Evolutionary conservation across 2,888 invertebrate species (phyloP).

Genomic region (Nemoura dubitans): DNA sequence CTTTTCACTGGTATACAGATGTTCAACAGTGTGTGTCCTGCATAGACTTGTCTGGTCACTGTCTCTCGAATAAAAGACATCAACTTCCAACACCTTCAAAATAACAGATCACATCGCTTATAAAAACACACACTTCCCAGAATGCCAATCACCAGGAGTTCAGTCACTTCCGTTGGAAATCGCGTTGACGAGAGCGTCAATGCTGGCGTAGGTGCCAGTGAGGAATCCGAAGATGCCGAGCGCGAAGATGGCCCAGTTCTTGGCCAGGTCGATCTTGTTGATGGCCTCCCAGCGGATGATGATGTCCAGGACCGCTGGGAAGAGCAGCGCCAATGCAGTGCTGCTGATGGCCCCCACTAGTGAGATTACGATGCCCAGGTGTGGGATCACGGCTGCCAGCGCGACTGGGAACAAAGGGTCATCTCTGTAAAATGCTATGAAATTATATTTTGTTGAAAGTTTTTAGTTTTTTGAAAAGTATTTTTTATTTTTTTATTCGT

Average conservation of each 20-base stretch:
- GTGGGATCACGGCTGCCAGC: constrained; percentile 86
- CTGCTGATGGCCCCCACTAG: constrained; percentile 91
- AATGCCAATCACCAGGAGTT: no score
- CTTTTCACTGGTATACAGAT: no score
- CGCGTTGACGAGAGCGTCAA: neutral
- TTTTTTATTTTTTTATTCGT: no score
- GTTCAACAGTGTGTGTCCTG: no score
- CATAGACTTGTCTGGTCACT: no score
- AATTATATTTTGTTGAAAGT: no score
- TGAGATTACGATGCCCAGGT: constrained; percentile 87
- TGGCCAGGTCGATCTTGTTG: constrained; percentile 61
- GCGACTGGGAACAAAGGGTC: constrained; percentile 70
- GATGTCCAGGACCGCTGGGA: constrained; percentile 88
- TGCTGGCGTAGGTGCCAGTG: constrained; percentile 79
- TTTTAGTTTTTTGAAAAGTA: no score
- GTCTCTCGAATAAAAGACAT: no score
- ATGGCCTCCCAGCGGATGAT: constrained; percentile 71
- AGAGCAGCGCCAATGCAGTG: constrained; percentile 84
- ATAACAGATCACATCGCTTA: no score
- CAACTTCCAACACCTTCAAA: no score
- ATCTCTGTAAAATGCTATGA: neutral
- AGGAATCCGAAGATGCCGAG: constrained; percentile 76
- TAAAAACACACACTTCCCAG: no score
- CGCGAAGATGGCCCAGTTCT: constrained; percentile 71
- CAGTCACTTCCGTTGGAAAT: neutral